These are phyloP conservation scores for Eremophila alpestris DNA, from an alignment of 2,797 vertebrate species.

Conservation along the genomic window DNA sequence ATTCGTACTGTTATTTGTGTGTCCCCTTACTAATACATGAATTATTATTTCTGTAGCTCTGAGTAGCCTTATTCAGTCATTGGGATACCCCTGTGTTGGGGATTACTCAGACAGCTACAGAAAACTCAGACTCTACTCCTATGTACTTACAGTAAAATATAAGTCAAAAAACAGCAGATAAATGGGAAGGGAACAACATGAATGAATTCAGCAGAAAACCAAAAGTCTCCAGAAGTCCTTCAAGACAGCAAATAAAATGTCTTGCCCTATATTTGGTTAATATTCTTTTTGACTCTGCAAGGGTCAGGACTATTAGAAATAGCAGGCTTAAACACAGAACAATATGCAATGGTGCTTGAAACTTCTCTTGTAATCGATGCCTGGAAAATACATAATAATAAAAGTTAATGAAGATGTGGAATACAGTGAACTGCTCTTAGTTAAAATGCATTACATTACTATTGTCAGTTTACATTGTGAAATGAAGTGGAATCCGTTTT, in stretches of 20 bases:
- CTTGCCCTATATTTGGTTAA: background rate
- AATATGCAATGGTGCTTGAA: background rate
- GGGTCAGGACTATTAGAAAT: background rate
- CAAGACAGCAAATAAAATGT: background rate
- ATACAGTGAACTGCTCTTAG: background rate
- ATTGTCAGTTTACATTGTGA: background rate
- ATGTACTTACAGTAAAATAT: background rate
- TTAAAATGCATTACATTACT: background rate
- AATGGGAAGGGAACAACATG: background rate
- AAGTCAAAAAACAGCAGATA: background rate
- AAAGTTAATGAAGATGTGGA: background rate
- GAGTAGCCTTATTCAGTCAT: background rate
- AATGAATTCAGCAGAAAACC: background rate
- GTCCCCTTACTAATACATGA: background rate
- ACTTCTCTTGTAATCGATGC: background rate
- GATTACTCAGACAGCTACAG: background rate
- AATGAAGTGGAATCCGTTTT: background rate
- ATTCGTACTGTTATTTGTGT: background rate
- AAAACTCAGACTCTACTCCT: background rate
- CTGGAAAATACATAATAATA: background rate
- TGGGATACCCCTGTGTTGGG: background rate
- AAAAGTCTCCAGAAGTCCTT: background rate
- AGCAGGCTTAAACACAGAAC: background rate
- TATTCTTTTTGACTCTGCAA: background rate
- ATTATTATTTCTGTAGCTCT: background rate